Conservation (phyloP, 2,888 invertebrate genomes). For the Chymomyza procnemis region DNA sequence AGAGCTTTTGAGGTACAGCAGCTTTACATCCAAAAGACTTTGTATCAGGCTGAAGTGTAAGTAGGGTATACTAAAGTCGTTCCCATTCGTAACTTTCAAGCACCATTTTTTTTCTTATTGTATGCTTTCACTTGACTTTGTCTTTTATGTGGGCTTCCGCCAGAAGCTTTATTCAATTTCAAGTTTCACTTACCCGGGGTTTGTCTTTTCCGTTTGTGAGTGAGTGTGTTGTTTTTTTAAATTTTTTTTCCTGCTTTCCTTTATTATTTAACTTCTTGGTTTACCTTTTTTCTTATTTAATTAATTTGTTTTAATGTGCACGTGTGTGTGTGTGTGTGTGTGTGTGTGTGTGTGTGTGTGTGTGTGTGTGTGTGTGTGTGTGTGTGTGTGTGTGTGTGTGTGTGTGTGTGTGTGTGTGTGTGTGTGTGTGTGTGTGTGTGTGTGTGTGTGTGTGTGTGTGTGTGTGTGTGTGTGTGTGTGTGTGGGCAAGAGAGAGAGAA, state of each 20-base stretch:
- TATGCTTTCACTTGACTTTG: constrained; percentile 2
- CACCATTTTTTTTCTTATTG: not conserved
- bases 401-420: constrained; percentile 17
- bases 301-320: constrained; percentile 53
- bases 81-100: too few species aligned
- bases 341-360: constrained; percentile 10
- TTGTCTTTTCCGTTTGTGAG: constrained; percentile 61
- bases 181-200: constrained; percentile 66
- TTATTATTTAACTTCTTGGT: constrained; percentile 67
- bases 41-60: too few species aligned
- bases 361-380: constrained; percentile 3
- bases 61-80: too few species aligned
- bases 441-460: constrained; percentile 13
- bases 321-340: constrained; percentile 13
- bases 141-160: constrained; percentile 13
- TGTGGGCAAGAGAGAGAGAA: too few species aligned
- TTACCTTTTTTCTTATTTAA: constrained; percentile 73
- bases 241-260: not conserved
- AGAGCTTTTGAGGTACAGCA: too few species aligned
- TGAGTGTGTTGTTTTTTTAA: not conserved
- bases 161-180: constrained; percentile 66
- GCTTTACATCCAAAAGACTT: too few species aligned
- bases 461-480: constrained; percentile 10
- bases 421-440: constrained; percentile 17
- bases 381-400: constrained; percentile 22